Evolutionary conservation across 1,140 invertebrate genomes (phyloP), one percentile per base, ranked within the genome.

Genomic region (Drosophila truncata): DNA sequence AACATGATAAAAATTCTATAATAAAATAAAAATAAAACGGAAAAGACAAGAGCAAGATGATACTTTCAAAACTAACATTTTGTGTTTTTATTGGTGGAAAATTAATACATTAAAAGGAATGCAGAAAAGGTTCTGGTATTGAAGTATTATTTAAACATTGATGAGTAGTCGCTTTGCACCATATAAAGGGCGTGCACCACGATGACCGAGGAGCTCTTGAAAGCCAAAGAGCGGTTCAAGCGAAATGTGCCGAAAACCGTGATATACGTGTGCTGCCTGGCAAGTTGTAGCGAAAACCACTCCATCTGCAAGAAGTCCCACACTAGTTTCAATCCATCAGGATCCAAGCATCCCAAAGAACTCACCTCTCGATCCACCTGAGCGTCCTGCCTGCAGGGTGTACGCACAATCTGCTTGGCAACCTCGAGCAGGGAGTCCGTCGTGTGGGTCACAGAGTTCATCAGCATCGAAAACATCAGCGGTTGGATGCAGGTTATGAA

Each of bases 1-100:
- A 70, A 84, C 81, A 71, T 84, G 80, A 90, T 82, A 69, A 47
- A 82, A 77, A 80, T 80, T 86, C 80, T 86, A 86, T 75, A 77
- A 88, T 80, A 86, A 80, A 84, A 85, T 79, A 55, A 37, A 55
- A 55, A 66, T 62, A 78, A 72, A 78, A 71, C 47, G 67, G 65
- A 77, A 80, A 77, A 49, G 69, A 84, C 52, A 87, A 60, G 31
- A 83, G 58, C 52, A 83, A 80, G 80, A 88, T 69, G 64, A 88
- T 88, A 83, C 83, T 87, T 81, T 83, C 67, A 88, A 74, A 78
- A 78, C 75, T 78, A 79, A 79, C 5, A 3, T 33, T 9, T 14
- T 10, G n/a, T 23, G 16, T 77, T 77, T 65, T 39, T 11, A 33
- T 44, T 58, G 1, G 46, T 39, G 25, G 41, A 23, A 39, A 31